Base-by-base conservation (phyloP, 2,888 invertebrate species). In the Nemotelus nigrinus region DNA sequence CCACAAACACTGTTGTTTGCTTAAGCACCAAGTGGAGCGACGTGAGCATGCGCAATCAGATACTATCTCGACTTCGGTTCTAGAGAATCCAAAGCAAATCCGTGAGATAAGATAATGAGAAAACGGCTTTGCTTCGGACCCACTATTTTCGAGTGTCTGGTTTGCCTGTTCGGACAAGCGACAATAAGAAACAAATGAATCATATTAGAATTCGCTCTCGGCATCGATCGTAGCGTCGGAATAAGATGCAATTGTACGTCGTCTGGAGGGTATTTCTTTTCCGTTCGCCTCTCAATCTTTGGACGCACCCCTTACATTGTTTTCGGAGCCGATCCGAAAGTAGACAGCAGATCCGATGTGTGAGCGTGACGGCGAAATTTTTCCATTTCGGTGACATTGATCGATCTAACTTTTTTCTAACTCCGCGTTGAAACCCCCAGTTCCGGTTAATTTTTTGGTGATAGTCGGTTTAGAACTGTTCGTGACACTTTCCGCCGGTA, bases 381-480 rank as follows among this genome's bases (percentile, higher is more conserved):
- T 74, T 63, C 74, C 63, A 63, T 60, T 60, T 74, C 74, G 63
- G 74, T 74, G 74, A 74, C 74, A 74, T 74, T 74, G 74, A 41
- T 39, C n/a, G 44, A 63, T 47, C 60, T 25, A 57, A 47, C 47
- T 25, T 67, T 48, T 45, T 48, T 41, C 55, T 70, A 10, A 53
- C 10, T 63, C 43, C 41, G 43, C 41, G 41, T 39, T 7, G 8
- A 63, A 5, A 63, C 39, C 8, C 5, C 6, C 39, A 3, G 43
- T 8, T 39, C 41, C 41, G 63, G 39, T 39, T 41, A 6, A 25
- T 63, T 4, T 5, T 41, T 6, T n/a, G 43, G 3, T 8, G 7
- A 43, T 43, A 43, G 3, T 43, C 2, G 8, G 43, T 10, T 55
- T 43, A 43, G 55, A 8, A 55, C 8, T 50, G 10, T 48, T 57